Evolutionary conservation across 2,797 vertebrate species (phyloP).

Genomic region (Euphonia xanthogaster): DNA sequence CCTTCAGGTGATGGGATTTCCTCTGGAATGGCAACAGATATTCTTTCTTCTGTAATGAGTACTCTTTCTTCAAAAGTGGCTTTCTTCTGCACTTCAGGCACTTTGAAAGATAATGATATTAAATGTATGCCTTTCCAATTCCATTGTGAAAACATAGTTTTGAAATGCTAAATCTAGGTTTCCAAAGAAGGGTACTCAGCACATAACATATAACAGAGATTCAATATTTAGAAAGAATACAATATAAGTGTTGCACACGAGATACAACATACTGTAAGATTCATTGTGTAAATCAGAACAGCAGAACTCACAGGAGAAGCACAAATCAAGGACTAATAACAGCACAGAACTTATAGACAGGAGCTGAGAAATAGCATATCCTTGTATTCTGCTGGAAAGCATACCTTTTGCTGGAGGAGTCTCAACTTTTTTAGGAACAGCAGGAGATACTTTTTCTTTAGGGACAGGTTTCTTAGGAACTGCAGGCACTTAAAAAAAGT

Average conservation of each 20-base stretch:
- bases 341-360: neutral
- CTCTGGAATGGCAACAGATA: constrained; percentile 69
- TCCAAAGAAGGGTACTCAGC: neutral
- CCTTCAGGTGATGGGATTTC: constrained; percentile 68
- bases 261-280: neutral
- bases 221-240: neutral
- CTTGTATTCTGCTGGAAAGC: neutral
- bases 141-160: neutral
- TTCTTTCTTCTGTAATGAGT: constrained; percentile 66
- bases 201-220: neutral
- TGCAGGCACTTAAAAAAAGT: constrained; percentile 79
- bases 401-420: constrained; percentile 49
- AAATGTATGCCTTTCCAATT: constrained; percentile 26
- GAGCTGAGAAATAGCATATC: neutral
- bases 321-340: neutral
- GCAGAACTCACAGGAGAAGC: neutral
- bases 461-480: constrained; percentile 76
- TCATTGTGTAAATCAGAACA: neutral
- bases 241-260: neutral
- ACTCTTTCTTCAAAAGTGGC: constrained; percentile 72
- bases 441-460: constrained; percentile 47
- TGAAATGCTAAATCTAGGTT: neutral
- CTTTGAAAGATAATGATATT: constrained; percentile 75
- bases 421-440: constrained; percentile 47
- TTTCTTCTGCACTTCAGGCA: constrained; percentile 76